Conservation (phyloP, 2,888 invertebrate species). For the Lepas anatifera region DNA sequence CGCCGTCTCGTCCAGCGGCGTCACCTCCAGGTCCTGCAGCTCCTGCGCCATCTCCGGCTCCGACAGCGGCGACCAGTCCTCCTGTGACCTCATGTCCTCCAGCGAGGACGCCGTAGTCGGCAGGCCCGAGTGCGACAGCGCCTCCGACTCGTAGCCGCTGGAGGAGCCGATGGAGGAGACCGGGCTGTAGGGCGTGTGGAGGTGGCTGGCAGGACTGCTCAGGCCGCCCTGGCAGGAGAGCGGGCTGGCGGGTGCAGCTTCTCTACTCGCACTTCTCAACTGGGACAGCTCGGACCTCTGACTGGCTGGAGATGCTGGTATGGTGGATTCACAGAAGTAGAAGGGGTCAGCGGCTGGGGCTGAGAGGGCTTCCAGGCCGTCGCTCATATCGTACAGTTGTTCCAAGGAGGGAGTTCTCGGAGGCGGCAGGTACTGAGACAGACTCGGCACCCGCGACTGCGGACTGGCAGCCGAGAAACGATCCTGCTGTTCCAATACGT, state of each 20-base stretch:
- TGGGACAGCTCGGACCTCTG: no score
- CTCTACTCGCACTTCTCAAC: no score
- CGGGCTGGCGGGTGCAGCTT: neutral
- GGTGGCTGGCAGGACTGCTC: neutral
- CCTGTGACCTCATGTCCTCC: neutral
- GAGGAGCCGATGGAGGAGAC: conserved; percentile 3
- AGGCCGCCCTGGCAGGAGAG: conserved; percentile 2
- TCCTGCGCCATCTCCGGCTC: neutral
- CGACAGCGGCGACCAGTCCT: neutral
- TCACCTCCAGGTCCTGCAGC: neutral
- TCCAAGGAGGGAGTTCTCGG: neutral
- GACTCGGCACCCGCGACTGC: no score
- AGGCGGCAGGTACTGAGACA: neutral
- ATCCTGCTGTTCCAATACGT: no score
- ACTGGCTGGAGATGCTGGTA: no score
- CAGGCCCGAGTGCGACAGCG: no score
- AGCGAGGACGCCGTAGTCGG: neutral
- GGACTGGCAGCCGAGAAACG: no score
- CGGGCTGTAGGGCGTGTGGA: conserved; percentile 9
- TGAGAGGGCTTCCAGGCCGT: no score
- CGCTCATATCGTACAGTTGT: neutral
- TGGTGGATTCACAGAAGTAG: no score
- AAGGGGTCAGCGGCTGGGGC: no score
- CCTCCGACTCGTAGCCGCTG: conserved; percentile 4
- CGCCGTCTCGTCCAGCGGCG: neutral